phyloP scores from a whole-genome alignment of 2,888 invertebrate species.

The Stegana nigrithorax region DNA sequence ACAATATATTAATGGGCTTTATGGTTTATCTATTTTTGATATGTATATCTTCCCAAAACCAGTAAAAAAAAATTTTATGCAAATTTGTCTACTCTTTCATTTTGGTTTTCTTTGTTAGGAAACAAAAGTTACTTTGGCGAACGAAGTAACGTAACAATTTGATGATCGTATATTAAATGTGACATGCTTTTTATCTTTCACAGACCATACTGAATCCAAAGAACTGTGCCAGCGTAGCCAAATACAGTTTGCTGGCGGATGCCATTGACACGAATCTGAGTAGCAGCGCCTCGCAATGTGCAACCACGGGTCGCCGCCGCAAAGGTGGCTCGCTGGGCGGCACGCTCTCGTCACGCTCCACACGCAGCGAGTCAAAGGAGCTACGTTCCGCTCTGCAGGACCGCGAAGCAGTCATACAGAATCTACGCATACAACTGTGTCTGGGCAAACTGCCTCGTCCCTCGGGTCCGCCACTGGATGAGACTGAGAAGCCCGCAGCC shows the following conservation, averaged over 20 bases:
- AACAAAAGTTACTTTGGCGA: no score
- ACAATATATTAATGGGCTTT: no score
- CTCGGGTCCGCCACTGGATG: constrained; percentile 69
- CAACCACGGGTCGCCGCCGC: constrained; percentile 71
- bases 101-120: background rate
- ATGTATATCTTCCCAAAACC: no score
- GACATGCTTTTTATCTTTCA: constrained; percentile 24
- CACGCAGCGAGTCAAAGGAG: constrained; percentile 71
- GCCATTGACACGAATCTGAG: constrained; percentile 85
- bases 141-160: no score
- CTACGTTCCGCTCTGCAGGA: constrained; percentile 79
- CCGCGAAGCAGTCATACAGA: constrained; percentile 86
- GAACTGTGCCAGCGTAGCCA: constrained; percentile 58
- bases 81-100: no score
- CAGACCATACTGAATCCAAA: constrained; percentile 69
- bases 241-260: constrained; percentile 57
- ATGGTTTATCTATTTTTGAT: no score
- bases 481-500: constrained; percentile 72
- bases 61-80: background rate
- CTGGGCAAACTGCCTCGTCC: constrained; percentile 67
- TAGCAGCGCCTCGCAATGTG: constrained; percentile 69
- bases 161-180: no score
- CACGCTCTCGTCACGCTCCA: constrained; percentile 56
- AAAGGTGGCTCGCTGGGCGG: constrained; percentile 67
- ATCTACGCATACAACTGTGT: constrained; percentile 68